These are phyloP conservation scores for Apostichopus leukothele DNA, from an alignment of 53 echinoderm and acorn worm species.

Conservation along the genomic window DNA sequence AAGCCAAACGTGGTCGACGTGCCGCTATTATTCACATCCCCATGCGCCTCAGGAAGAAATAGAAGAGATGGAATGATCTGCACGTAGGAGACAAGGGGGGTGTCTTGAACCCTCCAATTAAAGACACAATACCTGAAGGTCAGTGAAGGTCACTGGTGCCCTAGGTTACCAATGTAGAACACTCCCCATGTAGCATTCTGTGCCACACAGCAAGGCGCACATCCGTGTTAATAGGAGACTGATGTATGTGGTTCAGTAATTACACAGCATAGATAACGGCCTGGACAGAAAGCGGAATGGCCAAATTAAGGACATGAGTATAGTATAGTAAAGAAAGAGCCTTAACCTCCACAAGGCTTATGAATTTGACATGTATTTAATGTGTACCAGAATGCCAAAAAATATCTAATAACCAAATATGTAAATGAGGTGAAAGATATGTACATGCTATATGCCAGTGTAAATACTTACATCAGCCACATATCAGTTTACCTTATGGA, in stretches of 20 bases:
- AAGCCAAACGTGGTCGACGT: slow-evolving; percentile 28
- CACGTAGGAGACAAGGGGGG: slow-evolving; percentile 39
- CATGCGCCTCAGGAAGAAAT: slow-evolving; percentile 40
- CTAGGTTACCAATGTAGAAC: slow-evolving; percentile 19
- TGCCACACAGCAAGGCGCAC: slow-evolving; percentile 28
- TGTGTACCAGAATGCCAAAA: no score
- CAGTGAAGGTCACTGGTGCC: slow-evolving; percentile 36
- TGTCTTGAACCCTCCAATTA: slow-evolving; percentile 41
- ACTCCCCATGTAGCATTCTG: slow-evolving; percentile 37
- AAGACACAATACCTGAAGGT: slow-evolving; percentile 42
- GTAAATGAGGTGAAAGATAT: no score
- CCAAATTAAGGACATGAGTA: no score
- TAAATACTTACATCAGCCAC: no score
- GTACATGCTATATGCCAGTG: no score
- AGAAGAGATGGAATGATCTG: slow-evolving; percentile 18
- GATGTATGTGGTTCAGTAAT: slow-evolving; percentile 1
- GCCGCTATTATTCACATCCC: slow-evolving; percentile 37
- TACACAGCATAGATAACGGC: no score
- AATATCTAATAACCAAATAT: no score
- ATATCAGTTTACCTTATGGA: no score
- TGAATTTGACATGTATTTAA: no score
- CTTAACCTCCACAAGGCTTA: no score
- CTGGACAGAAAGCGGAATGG: no score
- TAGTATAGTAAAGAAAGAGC: no score
- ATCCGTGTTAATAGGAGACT: neutral